These are phyloP conservation scores for Deladenus siricidicola DNA, from an alignment of 2,888 invertebrate genomes.

Conservation along the genomic window DNA sequence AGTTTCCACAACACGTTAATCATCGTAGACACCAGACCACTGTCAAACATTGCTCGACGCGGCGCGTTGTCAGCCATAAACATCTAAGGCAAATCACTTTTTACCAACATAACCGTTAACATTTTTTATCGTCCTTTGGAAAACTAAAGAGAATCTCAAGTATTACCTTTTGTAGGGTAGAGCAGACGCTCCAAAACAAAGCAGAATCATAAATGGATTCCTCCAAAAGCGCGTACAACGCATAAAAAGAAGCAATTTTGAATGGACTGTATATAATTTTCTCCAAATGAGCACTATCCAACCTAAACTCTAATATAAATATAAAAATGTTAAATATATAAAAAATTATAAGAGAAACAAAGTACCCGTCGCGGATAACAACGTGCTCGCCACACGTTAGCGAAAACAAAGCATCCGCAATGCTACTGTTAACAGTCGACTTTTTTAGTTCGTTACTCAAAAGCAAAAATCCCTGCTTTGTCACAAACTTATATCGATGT, in stretches of 20 bases:
- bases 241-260: slow-evolving; percentile 36
- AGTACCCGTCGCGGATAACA: slow-evolving; percentile 39
- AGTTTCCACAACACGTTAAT: slow-evolving; percentile 25
- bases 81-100: slow-evolving; percentile 25
- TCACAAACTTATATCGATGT: slow-evolving; percentile 33
- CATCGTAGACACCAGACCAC: slow-evolving; percentile 39
- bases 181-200: slow-evolving; percentile 45
- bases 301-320: slow-evolving; percentile 14
- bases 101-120: not conserved
- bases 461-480: slow-evolving; percentile 40
- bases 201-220: slow-evolving; percentile 35
- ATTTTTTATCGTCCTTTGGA: no score
- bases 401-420: slow-evolving; percentile 44
- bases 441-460: slow-evolving; percentile 43
- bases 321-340: not conserved
- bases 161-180: slow-evolving; percentile 39
- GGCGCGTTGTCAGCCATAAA: slow-evolving; percentile 44
- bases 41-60: slow-evolving; percentile 43
- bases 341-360: not conserved
- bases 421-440: slow-evolving; percentile 25
- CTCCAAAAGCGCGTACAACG: slow-evolving; percentile 32
- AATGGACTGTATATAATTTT: slow-evolving; percentile 33
- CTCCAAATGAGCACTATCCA: slow-evolving; percentile 38
- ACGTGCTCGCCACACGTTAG: slow-evolving; percentile 44
- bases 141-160: not conserved